Base-by-base conservation (phyloP, 2,113 vertebrate species). In the Alethe diademata region DNA sequence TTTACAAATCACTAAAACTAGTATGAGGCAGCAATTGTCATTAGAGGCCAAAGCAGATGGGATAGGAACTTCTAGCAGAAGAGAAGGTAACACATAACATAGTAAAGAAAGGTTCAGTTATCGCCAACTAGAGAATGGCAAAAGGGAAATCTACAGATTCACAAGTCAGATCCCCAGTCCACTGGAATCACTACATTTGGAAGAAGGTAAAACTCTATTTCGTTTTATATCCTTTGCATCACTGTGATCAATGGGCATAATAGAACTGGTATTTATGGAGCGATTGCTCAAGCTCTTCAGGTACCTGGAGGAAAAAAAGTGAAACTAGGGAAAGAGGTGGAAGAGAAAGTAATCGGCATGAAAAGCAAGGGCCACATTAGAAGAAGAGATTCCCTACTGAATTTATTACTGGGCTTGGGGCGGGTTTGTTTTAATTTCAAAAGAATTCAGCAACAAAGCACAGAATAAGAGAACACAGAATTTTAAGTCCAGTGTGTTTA, bases 61-160 rank as follows among this genome's bases (percentile, higher is more conserved):
- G 56, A 71, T 29, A 51, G 36, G 9, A 87, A 12, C 40, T 81
- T 45, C 23, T 50, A 29, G 23, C n/a, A 67, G 19, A 62, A 38
- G 12, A 60, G 9, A 6, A 11, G 2, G 8, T 54, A 54, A 47
- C 12, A 3, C 2, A 2, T 6, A 28, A 40, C 6, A 2, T 22
- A 19, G 33, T 70, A 42, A 88, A 35, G 38, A 25, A 53, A 54
- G 17, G 15, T 29, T 45, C 25, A 29, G 1, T 64, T 26, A 28
- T 5, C 36, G 53, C 20, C 22, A 40, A 0, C 15, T 33, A 36
- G 31, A 64, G 42, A 57, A 45, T 40, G 36, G 28, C 57, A 71
- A 53, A 83, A 61, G 18, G 42, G 57, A 78, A 72, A 53, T 19
- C 28, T 38, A 33, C 22, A 66, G 16, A 40, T 60, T 62, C 5